Base-by-base conservation (phyloP, 2,113 vertebrate genomes). In the Rhinoderma darwinii region DNA sequence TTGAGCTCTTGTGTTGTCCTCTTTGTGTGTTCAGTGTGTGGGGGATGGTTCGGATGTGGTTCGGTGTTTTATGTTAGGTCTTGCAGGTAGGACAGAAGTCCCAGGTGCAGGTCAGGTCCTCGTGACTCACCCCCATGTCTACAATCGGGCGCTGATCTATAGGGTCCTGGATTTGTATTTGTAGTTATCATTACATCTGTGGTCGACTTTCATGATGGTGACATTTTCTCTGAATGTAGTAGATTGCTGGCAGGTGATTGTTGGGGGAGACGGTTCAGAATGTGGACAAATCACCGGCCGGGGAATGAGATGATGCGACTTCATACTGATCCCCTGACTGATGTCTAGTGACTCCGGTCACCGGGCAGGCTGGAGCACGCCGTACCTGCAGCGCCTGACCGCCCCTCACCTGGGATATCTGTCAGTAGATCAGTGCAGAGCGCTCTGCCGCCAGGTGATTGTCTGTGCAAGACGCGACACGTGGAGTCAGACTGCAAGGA, bases 311-410 rank as follows among this genome's bases (percentile, higher is more conserved):
- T 51, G 12, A 9, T 6, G 7, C 0, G 5, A 4, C n/a, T 5
- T 44, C 73, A 27, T 30, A 4, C 74, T 32, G n/a, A 11, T 51
- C 75, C 11, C 22, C 43, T 76, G 25, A 47, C n/a, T 77, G 27
- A 73, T 20, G 37, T 43, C 37, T 47, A 30, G 32, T 47, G 43
- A 15, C 63, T 51, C 2, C 1, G 43, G n/a, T 68, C 47, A 15
- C 51, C 14, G 27, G 78, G 15, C 82, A 59, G 82, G 82, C 82
- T 59, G 47, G 35, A 27, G 39, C 82, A 74, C 14, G 35, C 59
- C 32, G 10, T 12, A 73, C 82, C 61, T 68, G 61, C n/a, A 51
- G 37, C 11, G 9, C n/a, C 37, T 1, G n/a, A 22, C 37, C 20
- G 17, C 39, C 59, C 79, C 78, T 22, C 32, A 10, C n/a, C 74